Evolutionary conservation across 1,140 invertebrate genomes (phyloP), one percentile per base, ranked within the genome.

Genomic region (Heliconius eleuchia): DNA sequence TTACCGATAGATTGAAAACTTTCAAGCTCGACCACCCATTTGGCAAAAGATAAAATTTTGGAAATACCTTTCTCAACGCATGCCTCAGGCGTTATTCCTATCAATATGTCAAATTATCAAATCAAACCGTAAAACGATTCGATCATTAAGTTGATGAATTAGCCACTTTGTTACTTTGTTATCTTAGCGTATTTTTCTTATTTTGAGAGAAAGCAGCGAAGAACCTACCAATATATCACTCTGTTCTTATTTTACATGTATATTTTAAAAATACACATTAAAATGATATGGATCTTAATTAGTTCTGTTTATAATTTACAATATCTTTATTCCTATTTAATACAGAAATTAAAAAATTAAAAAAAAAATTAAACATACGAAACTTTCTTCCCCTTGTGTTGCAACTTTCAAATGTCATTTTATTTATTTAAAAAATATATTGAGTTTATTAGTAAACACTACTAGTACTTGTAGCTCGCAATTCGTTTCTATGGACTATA

Each of bases 101-200:
- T 27, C 60, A 30, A 66, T 30, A 66, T 66, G 60, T n/a, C 60
- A 66, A 66, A 66, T 66, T 66, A 66, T 66, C 60, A n/a, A 66
- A 66, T 66, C 23, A 66, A 66, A 66, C 9, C 60, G 60, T 66
- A 30, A 9, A 66, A 66, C 11, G 60, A 66, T 27, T 30, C 60
- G 60, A 66, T 23, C 60, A 30, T 66, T 66, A 66, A 66, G n/a
- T 66, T 66, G 60, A 66, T 66, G 60, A 30, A 66, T 66, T 66
- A 66, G 23, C 60, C 60, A 30, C 60, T 66, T 30, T 30, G n/a
- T 66, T 66, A 66, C 60, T 30, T 13, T 30, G 27, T 66, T 66
- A 66, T 66, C 27, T 66, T 66, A 27, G 1, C 60, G 27, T 30
- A 11, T 5, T 66, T 66, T 66, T 30, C 11, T 66, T 66, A 66